A percentile compares a stretch with the other conserved stretches of the same genome.
Conservation (phyloP, 2,888 invertebrate species). For the Prenolepis imparis region DNA sequence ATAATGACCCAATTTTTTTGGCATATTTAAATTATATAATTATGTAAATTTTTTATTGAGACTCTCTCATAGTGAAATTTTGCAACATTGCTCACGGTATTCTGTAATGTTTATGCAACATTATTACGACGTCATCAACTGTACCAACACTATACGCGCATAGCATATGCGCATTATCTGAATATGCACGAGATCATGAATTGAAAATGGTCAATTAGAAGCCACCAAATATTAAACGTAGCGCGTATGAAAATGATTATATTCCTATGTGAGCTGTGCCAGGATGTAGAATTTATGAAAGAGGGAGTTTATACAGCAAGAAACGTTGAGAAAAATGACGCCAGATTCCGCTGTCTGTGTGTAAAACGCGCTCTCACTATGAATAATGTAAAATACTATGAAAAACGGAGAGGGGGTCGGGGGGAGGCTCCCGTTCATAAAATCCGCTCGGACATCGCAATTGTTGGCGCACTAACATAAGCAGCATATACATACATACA, state of each 20-base stretch:
- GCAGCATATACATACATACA: neutral
- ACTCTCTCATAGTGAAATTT: neutral
- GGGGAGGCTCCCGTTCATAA: neutral
- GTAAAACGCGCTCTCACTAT: conserved; percentile 3
- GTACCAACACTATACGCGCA: neutral
- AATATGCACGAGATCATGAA: conserved; percentile 23
- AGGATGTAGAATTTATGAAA: conserved; percentile 24
- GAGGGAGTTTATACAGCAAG: conserved; percentile 15
- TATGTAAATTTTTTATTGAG: neutral
- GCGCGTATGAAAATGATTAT: conserved; percentile 29
- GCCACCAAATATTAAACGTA: conserved; percentile 18
- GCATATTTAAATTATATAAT: conserved; percentile 4
- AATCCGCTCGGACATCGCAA: conserved; percentile 16
- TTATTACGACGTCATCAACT: conserved; percentile 34
- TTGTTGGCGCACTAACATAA: neutral
- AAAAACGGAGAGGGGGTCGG: neutral
- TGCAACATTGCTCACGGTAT: neutral
- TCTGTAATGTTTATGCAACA: conserved; percentile 14
- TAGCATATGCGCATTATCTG: conserved; percentile 1
- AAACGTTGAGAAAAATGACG: conserved; percentile 25
- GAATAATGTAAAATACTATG: conserved; percentile 39
- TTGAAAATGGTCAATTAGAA: conserved; percentile 40
- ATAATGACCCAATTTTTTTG: neutral
- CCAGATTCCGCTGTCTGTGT: conserved; percentile 11
- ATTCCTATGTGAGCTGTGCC: neutral